Evolutionary conservation across 2,797 vertebrate species (phyloP).

Genomic region (Threskiornis aethiopicus): DNA sequence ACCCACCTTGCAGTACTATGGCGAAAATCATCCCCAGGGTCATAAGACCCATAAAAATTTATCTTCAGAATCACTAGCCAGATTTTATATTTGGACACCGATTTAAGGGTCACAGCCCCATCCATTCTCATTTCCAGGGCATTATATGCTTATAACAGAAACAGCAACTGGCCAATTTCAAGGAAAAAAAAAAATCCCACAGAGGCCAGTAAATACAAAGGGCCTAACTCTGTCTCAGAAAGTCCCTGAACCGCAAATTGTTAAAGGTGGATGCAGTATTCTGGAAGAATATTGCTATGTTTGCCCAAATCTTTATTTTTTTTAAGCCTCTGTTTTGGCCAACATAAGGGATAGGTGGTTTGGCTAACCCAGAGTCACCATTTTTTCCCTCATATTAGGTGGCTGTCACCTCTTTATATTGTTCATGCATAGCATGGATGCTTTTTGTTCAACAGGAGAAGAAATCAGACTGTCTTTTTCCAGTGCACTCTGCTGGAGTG

Average conservation of each 20-base stretch:
- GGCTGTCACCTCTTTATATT: not conserved
- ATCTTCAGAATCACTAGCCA: not conserved
- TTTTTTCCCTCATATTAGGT: not conserved
- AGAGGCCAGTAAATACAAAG: not conserved
- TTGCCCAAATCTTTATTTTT: not conserved
- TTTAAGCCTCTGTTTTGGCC: not conserved
- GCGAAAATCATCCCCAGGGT: not conserved
- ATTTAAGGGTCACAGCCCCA: not conserved
- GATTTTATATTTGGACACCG: not conserved
- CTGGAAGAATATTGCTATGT: not conserved
- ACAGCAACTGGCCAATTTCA: not conserved
- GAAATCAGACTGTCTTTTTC: not conserved
- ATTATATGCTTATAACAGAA: not conserved
- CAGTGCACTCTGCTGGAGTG: not conserved
- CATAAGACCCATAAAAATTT: not conserved
- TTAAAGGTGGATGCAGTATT: not conserved
- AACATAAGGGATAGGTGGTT: not conserved
- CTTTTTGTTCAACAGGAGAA: not conserved
- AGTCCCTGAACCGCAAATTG: not conserved
- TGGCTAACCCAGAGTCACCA: not conserved
- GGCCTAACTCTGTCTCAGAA: not conserved
- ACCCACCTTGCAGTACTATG: not conserved
- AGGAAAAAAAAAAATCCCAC: not conserved
- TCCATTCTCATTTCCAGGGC: not conserved
- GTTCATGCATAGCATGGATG: not conserved